Percentiles rank a stretch among this genome's conserved stretches.
phyloP scores from a whole-genome alignment of 2,797 vertebrate genomes.

The Mormyrops boulengeri region DNA sequence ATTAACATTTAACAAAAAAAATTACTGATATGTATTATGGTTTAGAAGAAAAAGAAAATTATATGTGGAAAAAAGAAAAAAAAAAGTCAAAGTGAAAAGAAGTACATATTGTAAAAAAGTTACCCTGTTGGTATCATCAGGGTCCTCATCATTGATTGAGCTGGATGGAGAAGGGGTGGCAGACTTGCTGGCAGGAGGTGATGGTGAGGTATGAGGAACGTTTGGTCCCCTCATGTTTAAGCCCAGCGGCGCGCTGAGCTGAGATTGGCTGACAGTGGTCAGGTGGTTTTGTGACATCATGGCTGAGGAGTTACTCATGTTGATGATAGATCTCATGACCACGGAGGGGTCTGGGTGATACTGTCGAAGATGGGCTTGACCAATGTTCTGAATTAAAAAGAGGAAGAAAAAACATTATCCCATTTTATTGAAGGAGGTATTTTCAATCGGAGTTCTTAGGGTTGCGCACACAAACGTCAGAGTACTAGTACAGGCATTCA shows the following conservation, averaged over 20 bases:
- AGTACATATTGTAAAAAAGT: constrained; percentile 26
- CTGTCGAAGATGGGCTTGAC: constrained; percentile 75
- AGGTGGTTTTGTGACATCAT: constrained; percentile 86
- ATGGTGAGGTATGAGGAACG: constrained; percentile 88
- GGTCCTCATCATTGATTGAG: constrained; percentile 95
- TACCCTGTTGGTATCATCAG: constrained; percentile 83
- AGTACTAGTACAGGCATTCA: not conserved
- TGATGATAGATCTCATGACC: constrained; percentile 93
- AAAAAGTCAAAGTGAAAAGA: not conserved
- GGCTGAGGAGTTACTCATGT: constrained; percentile 80
- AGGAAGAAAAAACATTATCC: constrained; percentile 5
- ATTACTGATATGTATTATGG: not conserved
- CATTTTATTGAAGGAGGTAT: not conserved
- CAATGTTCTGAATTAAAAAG: constrained; percentile 66
- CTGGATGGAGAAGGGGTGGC: constrained; percentile 96
- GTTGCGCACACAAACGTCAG: not conserved
- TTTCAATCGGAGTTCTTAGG: not conserved
- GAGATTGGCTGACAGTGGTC: constrained; percentile 95
- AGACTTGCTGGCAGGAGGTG: constrained; percentile 97
- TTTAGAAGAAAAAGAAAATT: not conserved
- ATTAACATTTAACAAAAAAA: not conserved
- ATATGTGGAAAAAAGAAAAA: too few relatives aligned
- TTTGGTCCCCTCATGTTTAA: constrained; percentile 81
- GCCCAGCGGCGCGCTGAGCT: constrained; percentile 86
- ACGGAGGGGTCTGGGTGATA: constrained; percentile 83